phyloP scores from a whole-genome alignment of 2,888 invertebrate genomes.

The Creontiades dilutus region DNA sequence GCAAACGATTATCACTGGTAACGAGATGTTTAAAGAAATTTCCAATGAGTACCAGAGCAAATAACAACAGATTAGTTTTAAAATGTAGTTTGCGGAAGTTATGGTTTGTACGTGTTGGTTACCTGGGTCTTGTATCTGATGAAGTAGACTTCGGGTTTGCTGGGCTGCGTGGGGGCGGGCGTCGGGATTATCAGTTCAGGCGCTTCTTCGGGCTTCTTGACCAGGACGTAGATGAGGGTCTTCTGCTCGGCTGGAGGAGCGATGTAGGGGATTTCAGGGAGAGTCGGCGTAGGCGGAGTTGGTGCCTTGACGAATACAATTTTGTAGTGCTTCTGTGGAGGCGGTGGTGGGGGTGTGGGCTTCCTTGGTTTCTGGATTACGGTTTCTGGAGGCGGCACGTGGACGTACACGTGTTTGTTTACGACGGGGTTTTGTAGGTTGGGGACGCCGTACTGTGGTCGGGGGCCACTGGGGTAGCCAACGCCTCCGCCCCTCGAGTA shows the following conservation, averaged over 20 bases:
- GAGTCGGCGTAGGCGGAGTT: constrained; percentile 80
- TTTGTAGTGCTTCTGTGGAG: constrained; percentile 90
- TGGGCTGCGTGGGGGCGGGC: constrained; percentile 90
- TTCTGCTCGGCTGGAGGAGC: constrained; percentile 93
- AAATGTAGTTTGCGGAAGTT: neutral
- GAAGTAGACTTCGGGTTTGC: constrained; percentile 94
- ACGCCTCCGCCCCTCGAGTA: constrained; percentile 77
- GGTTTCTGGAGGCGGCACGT: constrained; percentile 91
- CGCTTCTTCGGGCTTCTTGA: constrained; percentile 92
- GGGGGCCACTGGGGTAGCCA: constrained; percentile 78
- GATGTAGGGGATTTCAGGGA: constrained; percentile 80
- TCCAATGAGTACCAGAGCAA: too few relatives aligned
- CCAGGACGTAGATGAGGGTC: constrained; percentile 91
- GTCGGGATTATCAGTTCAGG: constrained; percentile 89
- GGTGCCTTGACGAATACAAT: constrained; percentile 90
- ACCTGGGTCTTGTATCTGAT: constrained; percentile 93
- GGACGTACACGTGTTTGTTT: constrained; percentile 94
- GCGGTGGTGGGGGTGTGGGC: constrained; percentile 79
- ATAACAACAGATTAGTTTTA: too few relatives aligned
- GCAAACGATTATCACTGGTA: too few relatives aligned
- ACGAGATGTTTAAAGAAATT: too few relatives aligned
- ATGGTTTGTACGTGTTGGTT: constrained; percentile 75
- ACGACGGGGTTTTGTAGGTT: constrained; percentile 85
- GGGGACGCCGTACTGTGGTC: constrained; percentile 86
- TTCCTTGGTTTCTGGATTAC: constrained; percentile 83